Evolutionary conservation across 2,888 invertebrate species (phyloP).

Genomic region (Cephus spinipes): DNA sequence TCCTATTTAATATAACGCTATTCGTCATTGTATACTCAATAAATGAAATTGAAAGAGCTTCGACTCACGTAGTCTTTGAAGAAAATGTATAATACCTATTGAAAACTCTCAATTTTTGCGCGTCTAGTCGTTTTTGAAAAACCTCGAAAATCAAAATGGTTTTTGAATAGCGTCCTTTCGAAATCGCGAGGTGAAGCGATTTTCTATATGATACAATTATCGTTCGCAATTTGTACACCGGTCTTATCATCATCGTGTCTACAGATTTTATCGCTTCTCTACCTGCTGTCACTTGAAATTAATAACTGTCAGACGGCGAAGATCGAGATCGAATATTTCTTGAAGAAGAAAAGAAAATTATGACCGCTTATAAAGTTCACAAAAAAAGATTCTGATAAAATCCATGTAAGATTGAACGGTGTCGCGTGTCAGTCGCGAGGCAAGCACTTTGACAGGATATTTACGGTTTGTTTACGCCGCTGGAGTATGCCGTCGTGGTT

Average conservation of each 20-base stretch:
- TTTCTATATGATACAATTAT: neutral
- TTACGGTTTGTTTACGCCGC: slow-evolving; percentile 30
- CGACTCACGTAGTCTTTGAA: neutral
- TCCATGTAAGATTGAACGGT: neutral
- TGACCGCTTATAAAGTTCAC: neutral
- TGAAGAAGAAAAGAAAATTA: neutral
- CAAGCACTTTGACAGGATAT: slow-evolving; percentile 26
- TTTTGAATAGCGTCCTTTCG: neutral
- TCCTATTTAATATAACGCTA: neutral
- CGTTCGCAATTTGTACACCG: neutral
- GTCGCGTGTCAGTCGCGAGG: slow-evolving; percentile 22
- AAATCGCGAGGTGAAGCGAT: neutral
- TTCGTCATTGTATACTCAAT: neutral
- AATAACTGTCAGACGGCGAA: neutral
- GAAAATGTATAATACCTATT: neutral
- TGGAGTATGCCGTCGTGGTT: slow-evolving; percentile 24
- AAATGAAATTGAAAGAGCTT: neutral
- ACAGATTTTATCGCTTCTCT: neutral
- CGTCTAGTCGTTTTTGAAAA: neutral
- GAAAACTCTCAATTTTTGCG: neutral
- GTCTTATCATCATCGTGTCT: neutral
- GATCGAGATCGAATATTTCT: slow-evolving; percentile 9
- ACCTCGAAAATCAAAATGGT: neutral
- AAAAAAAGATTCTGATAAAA: neutral
- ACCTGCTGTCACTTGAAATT: neutral